phyloP scores from a whole-genome alignment of 2,888 invertebrate species.

The Drosophila mulleri region DNA sequence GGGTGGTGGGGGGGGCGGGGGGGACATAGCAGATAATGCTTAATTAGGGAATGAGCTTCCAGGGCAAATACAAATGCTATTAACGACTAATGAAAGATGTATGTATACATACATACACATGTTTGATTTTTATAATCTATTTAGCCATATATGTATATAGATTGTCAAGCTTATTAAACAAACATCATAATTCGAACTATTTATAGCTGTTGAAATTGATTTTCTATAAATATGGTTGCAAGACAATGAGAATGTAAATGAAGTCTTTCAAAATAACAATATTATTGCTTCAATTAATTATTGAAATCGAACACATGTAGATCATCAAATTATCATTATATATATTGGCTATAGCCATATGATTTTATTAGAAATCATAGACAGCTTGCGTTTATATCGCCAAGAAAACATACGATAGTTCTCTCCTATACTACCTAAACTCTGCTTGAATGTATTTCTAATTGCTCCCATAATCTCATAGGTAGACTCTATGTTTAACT shows the following conservation, averaged over 20 bases:
- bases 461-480: too few species aligned
- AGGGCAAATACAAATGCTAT: conserved; percentile 2
- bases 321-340: too few species aligned
- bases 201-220: background rate
- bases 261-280: background rate
- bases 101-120: background rate
- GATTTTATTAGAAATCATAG: too few species aligned
- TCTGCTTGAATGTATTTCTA: too few species aligned
- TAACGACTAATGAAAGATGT: background rate
- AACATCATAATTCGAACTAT: background rate
- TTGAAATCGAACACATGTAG: too few species aligned
- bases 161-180: background rate
- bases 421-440: too few species aligned
- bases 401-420: too few species aligned
- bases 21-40: background rate
- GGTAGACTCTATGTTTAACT: too few species aligned
- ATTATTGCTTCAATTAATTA: background rate
- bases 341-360: too few species aligned
- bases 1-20: too few species aligned
- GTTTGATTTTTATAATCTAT: background rate
- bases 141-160: background rate
- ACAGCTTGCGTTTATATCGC: too few species aligned
- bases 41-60: conserved; percentile 17
- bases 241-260: background rate
- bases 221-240: background rate